A percentile compares a stretch with the other conserved stretches of the same genome.
Conservation (phyloP, 2,888 invertebrate species). For the Drosophila demipolita region DNA sequence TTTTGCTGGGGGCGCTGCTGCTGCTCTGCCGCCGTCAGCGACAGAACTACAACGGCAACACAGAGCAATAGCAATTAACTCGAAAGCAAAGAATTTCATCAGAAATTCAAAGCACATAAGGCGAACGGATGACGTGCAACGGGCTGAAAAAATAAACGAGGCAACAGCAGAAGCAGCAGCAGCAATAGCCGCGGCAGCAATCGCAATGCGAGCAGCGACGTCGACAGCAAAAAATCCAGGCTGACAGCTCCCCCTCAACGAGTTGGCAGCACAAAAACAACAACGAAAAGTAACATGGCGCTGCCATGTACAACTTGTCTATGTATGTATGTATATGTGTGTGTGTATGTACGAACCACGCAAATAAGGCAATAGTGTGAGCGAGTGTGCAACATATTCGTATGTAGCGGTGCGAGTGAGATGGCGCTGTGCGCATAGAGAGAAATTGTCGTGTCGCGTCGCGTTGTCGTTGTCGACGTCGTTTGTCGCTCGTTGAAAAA, state of each 20-base stretch:
- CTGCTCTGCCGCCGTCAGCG: slow-evolving; percentile 11
- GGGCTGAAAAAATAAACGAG: slow-evolving; percentile 66
- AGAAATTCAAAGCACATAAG: slow-evolving; percentile 79
- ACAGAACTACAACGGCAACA: slow-evolving; percentile 27
- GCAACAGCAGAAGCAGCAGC: slow-evolving; percentile 25
- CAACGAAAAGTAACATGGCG: slow-evolving; percentile 78
- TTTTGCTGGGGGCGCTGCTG: slow-evolving; percentile 37
- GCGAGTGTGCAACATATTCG: slow-evolving; percentile 26
- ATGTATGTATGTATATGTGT: slow-evolving; percentile 25
- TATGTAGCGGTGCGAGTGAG: slow-evolving; percentile 40
- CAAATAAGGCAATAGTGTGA: slow-evolving; percentile 55
- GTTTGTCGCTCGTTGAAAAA: slow-evolving; percentile 70
- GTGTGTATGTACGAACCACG: slow-evolving; percentile 54
- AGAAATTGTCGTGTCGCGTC: slow-evolving; percentile 75
- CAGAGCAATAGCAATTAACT: slow-evolving; percentile 68
- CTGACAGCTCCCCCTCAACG: slow-evolving; percentile 76
- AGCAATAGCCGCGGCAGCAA: slow-evolving; percentile 49
- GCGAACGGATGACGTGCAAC: slow-evolving; percentile 75
- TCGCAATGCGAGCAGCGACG: slow-evolving; percentile 17
- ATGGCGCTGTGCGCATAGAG: slow-evolving; percentile 50
- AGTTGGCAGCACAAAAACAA: slow-evolving; percentile 54
- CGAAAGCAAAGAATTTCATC: slow-evolving; percentile 82
- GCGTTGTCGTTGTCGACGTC: slow-evolving; percentile 36
- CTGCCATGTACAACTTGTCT: slow-evolving; percentile 41
- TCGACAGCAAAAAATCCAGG: slow-evolving; percentile 73